Percentiles rank a stretch among this genome's conserved stretches.
Evolutionary conservation across 2,888 invertebrate genomes (phyloP).

Genomic region (Schizaphis graminum): DNA sequence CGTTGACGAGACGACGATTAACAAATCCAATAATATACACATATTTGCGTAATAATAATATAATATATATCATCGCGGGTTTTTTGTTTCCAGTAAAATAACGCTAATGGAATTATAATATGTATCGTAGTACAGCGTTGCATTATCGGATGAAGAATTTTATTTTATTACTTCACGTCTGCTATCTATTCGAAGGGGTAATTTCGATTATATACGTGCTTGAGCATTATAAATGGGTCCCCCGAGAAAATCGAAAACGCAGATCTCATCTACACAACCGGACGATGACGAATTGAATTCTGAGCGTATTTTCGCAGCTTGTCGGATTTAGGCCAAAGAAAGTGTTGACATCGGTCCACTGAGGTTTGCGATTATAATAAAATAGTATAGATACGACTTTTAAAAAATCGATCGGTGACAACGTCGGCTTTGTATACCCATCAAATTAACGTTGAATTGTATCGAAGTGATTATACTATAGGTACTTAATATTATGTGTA

Average conservation of each 20-base stretch:
- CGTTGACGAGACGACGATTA: slow-evolving; percentile 34
- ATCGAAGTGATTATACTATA: neutral
- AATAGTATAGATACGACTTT: neutral
- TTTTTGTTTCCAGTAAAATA: neutral
- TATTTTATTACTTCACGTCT: too few species aligned
- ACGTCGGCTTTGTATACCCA: neutral
- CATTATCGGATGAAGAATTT: neutral
- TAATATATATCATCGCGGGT: neutral
- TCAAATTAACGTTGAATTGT: neutral
- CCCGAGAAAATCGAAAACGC: neutral
- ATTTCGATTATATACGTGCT: neutral
- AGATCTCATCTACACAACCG: neutral
- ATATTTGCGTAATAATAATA: slow-evolving; percentile 23
- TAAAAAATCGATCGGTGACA: neutral
- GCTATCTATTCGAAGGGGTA: neutral
- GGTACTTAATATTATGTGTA: neutral
- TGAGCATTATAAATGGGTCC: neutral
- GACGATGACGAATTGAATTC: neutral
- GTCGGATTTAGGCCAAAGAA: slow-evolving; percentile 55
- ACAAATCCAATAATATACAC: slow-evolving; percentile 5
- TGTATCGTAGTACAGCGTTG: neutral
- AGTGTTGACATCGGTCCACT: slow-evolving; percentile 36
- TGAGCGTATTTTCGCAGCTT: neutral
- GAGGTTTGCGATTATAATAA: neutral
- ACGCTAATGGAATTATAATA: neutral